These are phyloP conservation scores for Synaphobranchus kaupii DNA, from an alignment of 2,797 vertebrate genomes.

Conservation along the genomic window DNA sequence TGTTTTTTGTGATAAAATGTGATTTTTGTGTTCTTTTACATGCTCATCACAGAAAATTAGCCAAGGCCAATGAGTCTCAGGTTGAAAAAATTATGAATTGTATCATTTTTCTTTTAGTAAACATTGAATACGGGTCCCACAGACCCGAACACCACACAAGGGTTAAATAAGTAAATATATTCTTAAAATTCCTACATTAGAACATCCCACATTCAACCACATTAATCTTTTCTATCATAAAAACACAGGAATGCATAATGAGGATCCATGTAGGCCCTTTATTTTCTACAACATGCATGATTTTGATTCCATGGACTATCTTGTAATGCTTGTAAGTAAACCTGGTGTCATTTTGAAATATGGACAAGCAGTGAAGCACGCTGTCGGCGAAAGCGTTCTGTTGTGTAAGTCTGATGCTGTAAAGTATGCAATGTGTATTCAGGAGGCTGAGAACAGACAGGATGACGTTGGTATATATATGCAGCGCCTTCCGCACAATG, in stretches of 20 bases:
- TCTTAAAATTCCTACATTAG: background rate
- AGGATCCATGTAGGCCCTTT: background rate
- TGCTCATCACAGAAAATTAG: no score
- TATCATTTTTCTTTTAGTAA: no score
- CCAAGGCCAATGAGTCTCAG: no score
- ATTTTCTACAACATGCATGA: background rate
- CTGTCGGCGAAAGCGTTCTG: background rate
- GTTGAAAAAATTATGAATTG: no score
- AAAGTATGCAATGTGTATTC: background rate
- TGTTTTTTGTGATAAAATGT: no score
- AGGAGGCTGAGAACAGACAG: background rate
- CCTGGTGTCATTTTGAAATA: background rate
- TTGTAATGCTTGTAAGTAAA: background rate
- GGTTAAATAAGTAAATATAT: conserved; percentile 1
- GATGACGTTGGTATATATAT: conserved; percentile 15
- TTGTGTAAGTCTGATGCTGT: background rate
- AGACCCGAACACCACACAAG: no score
- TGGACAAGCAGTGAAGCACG: background rate
- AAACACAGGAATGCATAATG: background rate
- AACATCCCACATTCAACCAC: background rate
- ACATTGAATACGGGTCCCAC: no score
- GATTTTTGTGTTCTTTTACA: no score
- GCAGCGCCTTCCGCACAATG: background rate
- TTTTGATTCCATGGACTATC: background rate
- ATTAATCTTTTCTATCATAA: background rate